Evolutionary conservation across 2,888 invertebrate genomes (phyloP).

Genomic region (Athripsodes cinereus): DNA sequence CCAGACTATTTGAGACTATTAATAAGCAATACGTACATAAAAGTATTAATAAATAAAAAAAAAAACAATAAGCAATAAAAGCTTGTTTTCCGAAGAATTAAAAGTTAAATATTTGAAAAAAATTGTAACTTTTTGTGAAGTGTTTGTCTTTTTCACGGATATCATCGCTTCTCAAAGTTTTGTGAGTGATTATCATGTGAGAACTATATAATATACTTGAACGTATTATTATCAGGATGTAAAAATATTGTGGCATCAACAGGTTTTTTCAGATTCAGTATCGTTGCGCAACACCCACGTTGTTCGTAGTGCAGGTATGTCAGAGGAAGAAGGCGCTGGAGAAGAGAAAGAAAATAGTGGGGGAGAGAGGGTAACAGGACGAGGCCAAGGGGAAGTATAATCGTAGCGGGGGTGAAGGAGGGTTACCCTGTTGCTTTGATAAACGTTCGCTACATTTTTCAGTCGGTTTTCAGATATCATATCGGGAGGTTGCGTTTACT

Average conservation of each 20-base stretch:
- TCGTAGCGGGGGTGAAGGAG: conserved; percentile 29
- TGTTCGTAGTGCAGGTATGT: conserved; percentile 35
- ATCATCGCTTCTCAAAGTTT: too few species aligned
- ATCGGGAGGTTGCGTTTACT: background rate
- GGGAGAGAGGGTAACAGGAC: conserved; percentile 29
- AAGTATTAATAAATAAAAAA: too few species aligned
- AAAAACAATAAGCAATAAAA: too few species aligned
- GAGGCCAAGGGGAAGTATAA: conserved; percentile 31
- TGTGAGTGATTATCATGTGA: too few species aligned
- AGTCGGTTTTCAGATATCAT: conserved; percentile 11
- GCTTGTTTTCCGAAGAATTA: too few species aligned
- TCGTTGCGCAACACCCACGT: conserved; percentile 10
- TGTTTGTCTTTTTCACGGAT: too few species aligned
- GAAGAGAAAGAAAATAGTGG: conserved; percentile 29
- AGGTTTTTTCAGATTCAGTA: conserved; percentile 9
- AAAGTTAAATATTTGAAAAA: too few species aligned
- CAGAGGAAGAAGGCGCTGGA: conserved; percentile 37
- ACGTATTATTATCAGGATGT: too few species aligned
- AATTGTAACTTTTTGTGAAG: too few species aligned
- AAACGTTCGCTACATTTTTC: conserved; percentile 8
- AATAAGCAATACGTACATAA: too few species aligned
- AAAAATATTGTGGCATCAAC: conserved; percentile 9
- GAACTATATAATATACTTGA: too few species aligned
- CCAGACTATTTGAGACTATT: too few species aligned
- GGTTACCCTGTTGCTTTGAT: conserved; percentile 29